phyloP scores from a whole-genome alignment of 2,888 invertebrate species.

The Oxycera nigricornis region DNA sequence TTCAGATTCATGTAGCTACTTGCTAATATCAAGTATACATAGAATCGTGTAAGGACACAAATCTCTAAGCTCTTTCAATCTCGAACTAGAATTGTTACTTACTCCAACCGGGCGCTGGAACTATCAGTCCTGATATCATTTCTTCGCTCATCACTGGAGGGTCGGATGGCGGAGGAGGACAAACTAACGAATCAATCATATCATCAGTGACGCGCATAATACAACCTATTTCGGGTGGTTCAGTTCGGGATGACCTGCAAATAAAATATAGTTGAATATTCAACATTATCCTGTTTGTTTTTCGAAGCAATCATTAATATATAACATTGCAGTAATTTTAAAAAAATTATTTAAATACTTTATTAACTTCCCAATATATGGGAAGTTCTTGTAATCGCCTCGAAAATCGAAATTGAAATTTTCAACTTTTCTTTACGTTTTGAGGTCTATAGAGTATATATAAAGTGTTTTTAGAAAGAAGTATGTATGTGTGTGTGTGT shows the following conservation, averaged over 20 bases:
- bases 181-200: constrained; percentile 93
- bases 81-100: constrained; percentile 66
- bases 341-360: neutral
- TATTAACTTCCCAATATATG: too few species aligned
- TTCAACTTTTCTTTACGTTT: too few species aligned
- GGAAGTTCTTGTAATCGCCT: too few species aligned
- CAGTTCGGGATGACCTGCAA: constrained; percentile 77
- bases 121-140: constrained; percentile 95
- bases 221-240: constrained; percentile 78
- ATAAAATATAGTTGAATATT: constrained; percentile 39
- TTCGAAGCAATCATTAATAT: neutral
- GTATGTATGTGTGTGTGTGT: too few species aligned
- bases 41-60: too few species aligned
- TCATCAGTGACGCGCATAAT: constrained; percentile 90
- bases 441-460: too few species aligned
- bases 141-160: constrained; percentile 93
- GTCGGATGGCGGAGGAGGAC: constrained; percentile 94
- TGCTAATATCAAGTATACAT: too few species aligned
- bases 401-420: too few species aligned
- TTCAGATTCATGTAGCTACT: too few species aligned
- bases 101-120: constrained; percentile 96
- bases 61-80: too few species aligned
- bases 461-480: too few species aligned
- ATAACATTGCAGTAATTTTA: neutral
- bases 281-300: too few species aligned